Conservation (phyloP, 2,888 invertebrate genomes). For the Dynastes maya region DNA sequence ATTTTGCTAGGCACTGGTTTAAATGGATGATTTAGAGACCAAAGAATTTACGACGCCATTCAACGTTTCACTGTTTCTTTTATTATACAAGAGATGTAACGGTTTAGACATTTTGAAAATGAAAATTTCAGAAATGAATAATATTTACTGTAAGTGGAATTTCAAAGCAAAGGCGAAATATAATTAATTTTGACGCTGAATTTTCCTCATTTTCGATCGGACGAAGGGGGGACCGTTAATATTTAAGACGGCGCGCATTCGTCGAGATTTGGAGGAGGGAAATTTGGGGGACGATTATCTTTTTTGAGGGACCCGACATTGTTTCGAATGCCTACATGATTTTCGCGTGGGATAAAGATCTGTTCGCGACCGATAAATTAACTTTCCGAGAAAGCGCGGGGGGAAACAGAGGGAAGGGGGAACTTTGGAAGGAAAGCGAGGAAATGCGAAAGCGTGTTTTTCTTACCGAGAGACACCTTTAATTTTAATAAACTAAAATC, state of each 20-base stretch:
- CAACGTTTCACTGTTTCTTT: background rate
- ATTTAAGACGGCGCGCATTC: constrained; percentile 17
- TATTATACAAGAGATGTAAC: constrained; percentile 12
- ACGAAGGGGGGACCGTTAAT: constrained; percentile 23
- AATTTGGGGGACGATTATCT: constrained; percentile 19
- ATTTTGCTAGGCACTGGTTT: constrained; percentile 11
- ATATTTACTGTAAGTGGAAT: constrained; percentile 29
- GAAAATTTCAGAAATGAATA: constrained; percentile 41
- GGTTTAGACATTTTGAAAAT: constrained; percentile 43
- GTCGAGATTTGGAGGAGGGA: too few relatives aligned
- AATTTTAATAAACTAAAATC: constrained; percentile 38
- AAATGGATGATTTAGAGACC: constrained; percentile 1
- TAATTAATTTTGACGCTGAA: constrained; percentile 36
- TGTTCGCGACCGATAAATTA: constrained; percentile 35
- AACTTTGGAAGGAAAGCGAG: background rate
- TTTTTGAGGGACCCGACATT: constrained; percentile 10
- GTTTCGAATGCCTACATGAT: constrained; percentile 40
- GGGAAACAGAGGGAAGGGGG: background rate
- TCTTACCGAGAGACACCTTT: constrained; percentile 15
- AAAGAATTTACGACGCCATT: constrained; percentile 1
- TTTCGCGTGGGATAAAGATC: constrained; percentile 27
- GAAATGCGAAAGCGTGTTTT: constrained; percentile 18
- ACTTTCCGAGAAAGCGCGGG: background rate
- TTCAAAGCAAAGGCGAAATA: constrained; percentile 25
- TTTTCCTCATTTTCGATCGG: constrained; percentile 32